Percentiles rank a stretch among this genome's conserved stretches.
phyloP scores from a whole-genome alignment of 2,797 vertebrate genomes.

The Halcyon chelicuti region DNA sequence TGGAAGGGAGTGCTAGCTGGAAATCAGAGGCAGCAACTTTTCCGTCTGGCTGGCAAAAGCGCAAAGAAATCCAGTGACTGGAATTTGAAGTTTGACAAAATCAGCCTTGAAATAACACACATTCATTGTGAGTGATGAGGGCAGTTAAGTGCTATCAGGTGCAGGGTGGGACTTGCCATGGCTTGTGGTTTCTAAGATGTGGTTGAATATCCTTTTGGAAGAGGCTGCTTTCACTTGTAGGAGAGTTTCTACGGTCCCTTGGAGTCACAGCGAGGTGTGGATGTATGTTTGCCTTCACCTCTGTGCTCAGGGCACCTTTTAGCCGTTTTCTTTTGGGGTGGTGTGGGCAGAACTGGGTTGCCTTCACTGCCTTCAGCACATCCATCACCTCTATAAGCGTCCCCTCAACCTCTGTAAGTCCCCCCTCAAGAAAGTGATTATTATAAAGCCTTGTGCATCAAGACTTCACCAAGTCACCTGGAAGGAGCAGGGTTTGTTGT shows the following conservation, averaged over 20 bases:
- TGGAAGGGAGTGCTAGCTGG: background rate
- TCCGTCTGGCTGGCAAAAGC: background rate
- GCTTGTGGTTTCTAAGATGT: background rate
- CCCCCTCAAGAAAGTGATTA: background rate
- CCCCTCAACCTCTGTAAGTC: background rate
- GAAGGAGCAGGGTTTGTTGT: background rate
- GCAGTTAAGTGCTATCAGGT: background rate
- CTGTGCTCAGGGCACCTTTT: background rate
- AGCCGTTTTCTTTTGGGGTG: background rate
- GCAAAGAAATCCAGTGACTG: background rate
- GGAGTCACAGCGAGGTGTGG: rapidly evolving
- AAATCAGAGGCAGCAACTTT: background rate
- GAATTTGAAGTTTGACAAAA: background rate
- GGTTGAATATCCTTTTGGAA: background rate
- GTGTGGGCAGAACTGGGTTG: background rate
- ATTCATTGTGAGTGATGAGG: background rate
- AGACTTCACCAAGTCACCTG: background rate
- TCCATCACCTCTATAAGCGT: background rate
- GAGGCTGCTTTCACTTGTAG: background rate
- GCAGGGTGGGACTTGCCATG: background rate
- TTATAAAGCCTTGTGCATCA: background rate
- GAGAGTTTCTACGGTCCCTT: background rate
- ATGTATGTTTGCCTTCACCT: background rate
- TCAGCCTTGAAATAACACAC: background rate
- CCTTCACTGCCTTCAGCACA: background rate